Evolutionary conservation across 2,113 vertebrate species (phyloP).

Genomic region (Semnopithecus entellus): DNA sequence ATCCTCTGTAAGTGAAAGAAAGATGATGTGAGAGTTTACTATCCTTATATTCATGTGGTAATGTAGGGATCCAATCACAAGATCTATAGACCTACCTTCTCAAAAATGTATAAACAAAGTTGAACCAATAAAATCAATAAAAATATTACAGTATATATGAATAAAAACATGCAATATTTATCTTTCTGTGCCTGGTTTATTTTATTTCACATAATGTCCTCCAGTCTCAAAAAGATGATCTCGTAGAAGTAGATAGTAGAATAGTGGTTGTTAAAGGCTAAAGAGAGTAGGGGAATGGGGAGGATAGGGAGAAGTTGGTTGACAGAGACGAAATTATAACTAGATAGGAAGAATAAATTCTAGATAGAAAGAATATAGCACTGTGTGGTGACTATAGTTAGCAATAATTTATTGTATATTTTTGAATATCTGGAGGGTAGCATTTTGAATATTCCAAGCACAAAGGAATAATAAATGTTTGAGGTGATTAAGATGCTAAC

Average conservation of each 20-base stretch:
- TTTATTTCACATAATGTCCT: not conserved
- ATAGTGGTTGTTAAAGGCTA: not conserved
- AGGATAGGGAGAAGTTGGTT: not conserved
- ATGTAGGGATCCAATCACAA: not conserved
- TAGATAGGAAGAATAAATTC: not conserved
- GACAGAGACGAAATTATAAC: not conserved
- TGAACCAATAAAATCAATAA: not conserved
- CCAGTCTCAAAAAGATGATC: not conserved
- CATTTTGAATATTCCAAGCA: not conserved
- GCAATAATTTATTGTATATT: not conserved
- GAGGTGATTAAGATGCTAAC: not conserved
- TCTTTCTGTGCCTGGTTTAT: not conserved
- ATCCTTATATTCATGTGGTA: not conserved
- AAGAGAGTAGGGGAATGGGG: not conserved
- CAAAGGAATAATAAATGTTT: not conserved
- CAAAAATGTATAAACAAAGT: not conserved
- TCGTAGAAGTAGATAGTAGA: not conserved
- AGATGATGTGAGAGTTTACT: not conserved
- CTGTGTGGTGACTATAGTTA: not conserved
- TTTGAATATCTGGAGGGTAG: not conserved
- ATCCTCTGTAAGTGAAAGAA: not conserved
- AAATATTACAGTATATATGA: not conserved
- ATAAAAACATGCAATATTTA: not conserved
- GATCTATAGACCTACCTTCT: not conserved
- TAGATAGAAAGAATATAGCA: not conserved